A percentile compares a stretch with the other conserved stretches of the same genome.
phyloP scores from a whole-genome alignment of 2,888 invertebrate genomes.

The Gisinianus flammeolus region DNA sequence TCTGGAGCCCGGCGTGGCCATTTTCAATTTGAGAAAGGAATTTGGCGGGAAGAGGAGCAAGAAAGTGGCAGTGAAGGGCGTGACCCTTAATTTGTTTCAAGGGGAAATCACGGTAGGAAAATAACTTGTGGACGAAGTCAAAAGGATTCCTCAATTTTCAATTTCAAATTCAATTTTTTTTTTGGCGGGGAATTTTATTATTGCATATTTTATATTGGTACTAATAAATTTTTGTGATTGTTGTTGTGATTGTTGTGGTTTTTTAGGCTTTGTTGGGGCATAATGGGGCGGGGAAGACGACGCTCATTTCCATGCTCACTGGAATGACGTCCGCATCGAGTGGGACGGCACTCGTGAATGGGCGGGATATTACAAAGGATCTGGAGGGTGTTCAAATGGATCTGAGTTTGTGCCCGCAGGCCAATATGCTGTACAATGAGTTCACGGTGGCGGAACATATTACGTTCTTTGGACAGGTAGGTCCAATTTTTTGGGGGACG shows the following conservation, averaged over 20 bases:
- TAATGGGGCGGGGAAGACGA: conserved; percentile 79
- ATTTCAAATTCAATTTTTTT: too few species aligned
- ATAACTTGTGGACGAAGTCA: conserved; percentile 69
- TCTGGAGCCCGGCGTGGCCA: conserved; percentile 61
- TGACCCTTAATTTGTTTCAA: conserved; percentile 76
- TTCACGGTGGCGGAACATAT: conserved; percentile 85
- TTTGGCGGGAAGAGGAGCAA: conserved; percentile 60
- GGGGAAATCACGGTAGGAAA: conserved; percentile 82
- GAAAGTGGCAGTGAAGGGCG: conserved; percentile 70
- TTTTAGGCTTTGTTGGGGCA: conserved; percentile 81
- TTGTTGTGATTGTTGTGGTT: too few species aligned
- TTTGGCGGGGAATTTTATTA: too few species aligned
- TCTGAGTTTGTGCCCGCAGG: conserved; percentile 90
- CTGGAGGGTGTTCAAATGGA: conserved; percentile 72
- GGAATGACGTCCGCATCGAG: conserved; percentile 70
- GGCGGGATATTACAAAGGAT: conserved; percentile 73
- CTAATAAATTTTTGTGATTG: too few species aligned
- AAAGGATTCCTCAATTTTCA: too few species aligned
- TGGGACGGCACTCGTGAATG: conserved; percentile 76
- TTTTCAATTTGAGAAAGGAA: conserved; percentile 60
- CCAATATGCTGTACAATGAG: conserved; percentile 82
- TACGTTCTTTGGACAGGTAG: conserved; percentile 77
- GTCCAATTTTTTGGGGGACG: too few species aligned
- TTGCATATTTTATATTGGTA: too few species aligned
- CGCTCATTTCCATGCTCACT: conserved; percentile 74